phyloP scores from a whole-genome alignment of 2,888 invertebrate species.

The Neoscelio sp. region DNA sequence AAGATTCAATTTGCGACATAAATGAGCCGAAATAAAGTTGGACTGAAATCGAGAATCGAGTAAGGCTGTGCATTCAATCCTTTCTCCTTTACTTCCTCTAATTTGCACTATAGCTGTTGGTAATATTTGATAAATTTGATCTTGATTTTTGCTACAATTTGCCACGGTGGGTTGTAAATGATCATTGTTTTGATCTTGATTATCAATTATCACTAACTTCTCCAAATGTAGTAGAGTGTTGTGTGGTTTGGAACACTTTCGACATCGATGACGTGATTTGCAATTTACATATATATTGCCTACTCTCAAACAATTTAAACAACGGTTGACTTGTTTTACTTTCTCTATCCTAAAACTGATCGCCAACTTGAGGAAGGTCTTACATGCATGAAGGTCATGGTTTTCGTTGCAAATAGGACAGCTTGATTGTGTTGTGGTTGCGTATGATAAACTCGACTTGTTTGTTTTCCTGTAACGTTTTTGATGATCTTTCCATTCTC shows the following conservation, averaged over 20 bases:
- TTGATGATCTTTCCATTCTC: slow-evolving; percentile 24
- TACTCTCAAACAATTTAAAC: slow-evolving; percentile 3
- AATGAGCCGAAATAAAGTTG: not conserved
- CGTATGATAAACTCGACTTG: not conserved
- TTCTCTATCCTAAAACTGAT: not conserved
- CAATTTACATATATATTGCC: not conserved
- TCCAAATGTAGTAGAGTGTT: slow-evolving; percentile 2
- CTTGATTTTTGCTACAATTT: not conserved
- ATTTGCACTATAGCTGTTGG: slow-evolving; percentile 11
- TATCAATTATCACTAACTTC: not conserved
- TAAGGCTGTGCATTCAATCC: slow-evolving; percentile 4
- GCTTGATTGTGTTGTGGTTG: not conserved
- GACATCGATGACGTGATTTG: not conserved
- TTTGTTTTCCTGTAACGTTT: slow-evolving; percentile 3
- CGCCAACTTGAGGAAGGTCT: not conserved
- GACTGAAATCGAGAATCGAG: slow-evolving; percentile 12
- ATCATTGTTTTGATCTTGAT: not conserved
- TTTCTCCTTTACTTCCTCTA: not conserved
- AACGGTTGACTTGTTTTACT: not conserved
- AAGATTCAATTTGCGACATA: slow-evolving; percentile 10
- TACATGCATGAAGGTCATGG: not conserved
- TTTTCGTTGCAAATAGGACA: not conserved
- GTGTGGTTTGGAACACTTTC: not conserved
- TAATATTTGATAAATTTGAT: not conserved
- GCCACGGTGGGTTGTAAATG: not conserved